Conservation (phyloP, 2,113 vertebrate species). For the Austrofundulus limnaeus region DNA sequence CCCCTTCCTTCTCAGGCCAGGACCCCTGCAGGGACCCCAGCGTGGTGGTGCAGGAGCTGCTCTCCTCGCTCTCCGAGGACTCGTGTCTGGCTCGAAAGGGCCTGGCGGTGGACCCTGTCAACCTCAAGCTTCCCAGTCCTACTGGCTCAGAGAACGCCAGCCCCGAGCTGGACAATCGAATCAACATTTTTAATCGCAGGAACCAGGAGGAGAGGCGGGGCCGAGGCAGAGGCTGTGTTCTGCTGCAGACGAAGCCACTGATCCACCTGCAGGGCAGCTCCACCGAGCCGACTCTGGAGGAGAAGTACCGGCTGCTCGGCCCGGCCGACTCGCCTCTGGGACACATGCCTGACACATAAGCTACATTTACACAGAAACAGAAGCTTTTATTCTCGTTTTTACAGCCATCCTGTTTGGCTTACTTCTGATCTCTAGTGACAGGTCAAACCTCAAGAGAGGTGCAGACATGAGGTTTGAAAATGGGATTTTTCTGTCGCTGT, state of each 20-base stretch:
- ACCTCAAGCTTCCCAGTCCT: conserved; percentile 81
- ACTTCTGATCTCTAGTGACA: conserved; percentile 36
- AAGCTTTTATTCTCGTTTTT: conserved; percentile 38
- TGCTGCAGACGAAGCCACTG: conserved; percentile 83
- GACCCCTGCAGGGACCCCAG: conserved; percentile 57
- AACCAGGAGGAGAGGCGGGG: conserved; percentile 82
- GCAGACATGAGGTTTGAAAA: conserved; percentile 23
- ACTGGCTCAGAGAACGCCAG: conserved; percentile 75
- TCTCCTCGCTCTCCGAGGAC: conserved; percentile 86
- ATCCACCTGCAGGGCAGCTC: conserved; percentile 78
- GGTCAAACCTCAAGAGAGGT: conserved; percentile 26
- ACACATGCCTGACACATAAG: conserved; percentile 71
- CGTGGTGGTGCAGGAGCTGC: conserved; percentile 82
- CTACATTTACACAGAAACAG: conserved; percentile 41
- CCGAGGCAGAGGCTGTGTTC: conserved; percentile 47
- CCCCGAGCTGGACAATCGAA: conserved; percentile 80
- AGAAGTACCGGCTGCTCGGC: conserved; percentile 81
- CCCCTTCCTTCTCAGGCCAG: conserved; percentile 50
- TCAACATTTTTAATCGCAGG: conserved; percentile 83
- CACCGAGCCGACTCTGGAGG: conserved; percentile 70
- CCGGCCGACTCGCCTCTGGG: conserved; percentile 69
- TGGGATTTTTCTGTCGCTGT: conserved; percentile 37
- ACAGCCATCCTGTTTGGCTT: conserved; percentile 43
- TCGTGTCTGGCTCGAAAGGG: conserved; percentile 82
- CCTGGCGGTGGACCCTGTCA: conserved; percentile 81